A percentile compares a stretch with the other conserved stretches of the same genome.
Conservation (phyloP, 2,113 vertebrate species). For the Sarotherodon lohbergeri region DNA sequence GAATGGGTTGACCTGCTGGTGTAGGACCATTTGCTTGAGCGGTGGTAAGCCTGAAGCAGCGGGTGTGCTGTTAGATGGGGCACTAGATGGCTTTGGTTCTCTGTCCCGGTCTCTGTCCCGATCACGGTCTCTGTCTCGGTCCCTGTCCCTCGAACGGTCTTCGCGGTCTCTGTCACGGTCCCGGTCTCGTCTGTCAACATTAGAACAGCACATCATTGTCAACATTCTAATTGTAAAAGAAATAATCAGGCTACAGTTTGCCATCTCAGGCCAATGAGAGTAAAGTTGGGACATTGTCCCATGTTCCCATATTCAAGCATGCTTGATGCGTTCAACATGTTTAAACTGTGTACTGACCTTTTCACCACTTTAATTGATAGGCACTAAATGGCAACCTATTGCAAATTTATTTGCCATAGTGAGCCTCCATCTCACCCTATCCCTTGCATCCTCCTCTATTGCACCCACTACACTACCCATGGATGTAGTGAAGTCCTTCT, state of each 20-base stretch:
- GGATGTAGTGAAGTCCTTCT: not conserved
- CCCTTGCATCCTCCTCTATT: not conserved
- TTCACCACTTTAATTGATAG: not conserved
- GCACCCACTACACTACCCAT: not conserved
- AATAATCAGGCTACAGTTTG: not conserved
- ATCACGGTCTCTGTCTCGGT: conserved; percentile 76
- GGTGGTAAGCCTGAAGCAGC: conserved; percentile 63
- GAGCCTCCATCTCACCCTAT: not conserved
- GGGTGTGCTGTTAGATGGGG: conserved; percentile 68
- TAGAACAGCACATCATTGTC: not conserved
- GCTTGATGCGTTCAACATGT: not conserved
- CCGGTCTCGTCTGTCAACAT: conserved; percentile 81
- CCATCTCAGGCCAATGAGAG: not conserved
- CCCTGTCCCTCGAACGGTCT: conserved; percentile 74
- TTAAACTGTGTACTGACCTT: not conserved
- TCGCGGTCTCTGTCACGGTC: conserved; percentile 92
- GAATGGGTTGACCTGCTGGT: conserved; percentile 96
- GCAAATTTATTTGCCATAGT: not conserved
- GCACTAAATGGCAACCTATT: not conserved
- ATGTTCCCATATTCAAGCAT: not conserved
- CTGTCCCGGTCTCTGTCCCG: conserved; percentile 90
- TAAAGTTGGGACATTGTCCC: not conserved
- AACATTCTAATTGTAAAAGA: not conserved
- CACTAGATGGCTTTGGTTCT: conserved; percentile 71
- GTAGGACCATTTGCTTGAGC: conserved; percentile 82